Percentiles rank a stretch among this genome's conserved stretches.
These are phyloP conservation scores for Lemur catta DNA, from an alignment of 2,797 vertebrate species.

Conservation along the genomic window DNA sequence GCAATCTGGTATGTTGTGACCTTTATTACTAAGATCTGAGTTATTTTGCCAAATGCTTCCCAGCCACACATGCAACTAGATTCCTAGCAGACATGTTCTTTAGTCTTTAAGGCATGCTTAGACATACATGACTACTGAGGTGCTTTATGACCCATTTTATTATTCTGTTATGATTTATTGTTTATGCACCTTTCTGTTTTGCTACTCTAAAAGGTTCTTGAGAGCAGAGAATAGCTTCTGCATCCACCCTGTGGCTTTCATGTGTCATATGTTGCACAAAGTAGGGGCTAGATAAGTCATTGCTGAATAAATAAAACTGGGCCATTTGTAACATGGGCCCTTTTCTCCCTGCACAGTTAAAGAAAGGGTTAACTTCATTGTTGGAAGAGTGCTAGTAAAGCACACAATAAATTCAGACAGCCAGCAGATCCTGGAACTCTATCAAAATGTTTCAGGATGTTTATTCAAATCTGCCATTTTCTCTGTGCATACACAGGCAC, in stretches of 20 bases:
- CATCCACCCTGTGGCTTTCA: neutral
- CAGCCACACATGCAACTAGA: neutral
- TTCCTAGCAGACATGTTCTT: neutral
- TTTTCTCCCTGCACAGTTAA: neutral
- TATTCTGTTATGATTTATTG: neutral
- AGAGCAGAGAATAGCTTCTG: neutral
- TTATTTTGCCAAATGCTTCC: neutral
- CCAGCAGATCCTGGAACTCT: slow-evolving; percentile 4
- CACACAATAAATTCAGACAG: neutral
- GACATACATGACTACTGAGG: neutral
- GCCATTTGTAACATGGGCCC: neutral
- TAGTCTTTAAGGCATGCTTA: neutral
- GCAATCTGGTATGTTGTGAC: neutral
- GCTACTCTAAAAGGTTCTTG: neutral
- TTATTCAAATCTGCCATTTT: slow-evolving; percentile 54
- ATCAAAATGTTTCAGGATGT: neutral
- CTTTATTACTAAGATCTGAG: neutral
- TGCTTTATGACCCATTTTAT: neutral
- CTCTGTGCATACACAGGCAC: neutral
- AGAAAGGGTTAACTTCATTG: neutral
- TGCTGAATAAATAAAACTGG: neutral
- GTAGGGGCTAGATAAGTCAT: neutral
- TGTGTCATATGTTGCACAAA: neutral
- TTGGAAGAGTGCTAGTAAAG: neutral
- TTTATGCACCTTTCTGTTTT: neutral